Conservation (phyloP, 2,888 invertebrate genomes). For the Eumerus sabulonum region DNA sequence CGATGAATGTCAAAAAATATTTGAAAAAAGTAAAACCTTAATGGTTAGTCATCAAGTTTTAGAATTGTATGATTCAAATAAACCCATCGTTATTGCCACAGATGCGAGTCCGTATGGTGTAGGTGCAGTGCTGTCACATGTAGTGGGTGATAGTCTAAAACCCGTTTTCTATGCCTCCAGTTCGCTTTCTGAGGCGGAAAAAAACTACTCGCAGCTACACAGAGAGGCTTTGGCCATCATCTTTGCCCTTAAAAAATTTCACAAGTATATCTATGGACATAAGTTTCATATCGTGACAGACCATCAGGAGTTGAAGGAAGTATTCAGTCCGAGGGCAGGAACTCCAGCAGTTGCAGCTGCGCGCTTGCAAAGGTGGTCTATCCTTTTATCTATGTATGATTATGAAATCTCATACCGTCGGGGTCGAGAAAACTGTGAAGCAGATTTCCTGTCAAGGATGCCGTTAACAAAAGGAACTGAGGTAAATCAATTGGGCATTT, state of each 20-base stretch:
- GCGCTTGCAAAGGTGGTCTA: slow-evolving; percentile 46
- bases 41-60: too few relatives aligned
- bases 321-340: slow-evolving; percentile 59
- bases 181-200: slow-evolving; percentile 43
- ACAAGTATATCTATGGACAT: slow-evolving; percentile 75
- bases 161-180: slow-evolving; percentile 54
- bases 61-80: slow-evolving; percentile 19
- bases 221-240: slow-evolving; percentile 72
- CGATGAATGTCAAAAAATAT: slow-evolving; percentile 1
- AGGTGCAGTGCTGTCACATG: slow-evolving; percentile 48
- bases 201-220: slow-evolving; percentile 72
- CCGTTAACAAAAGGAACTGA: slow-evolving; percentile 32
- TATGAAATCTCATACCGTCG: slow-evolving; percentile 38
- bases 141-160: slow-evolving; percentile 31
- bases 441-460: slow-evolving; percentile 68
- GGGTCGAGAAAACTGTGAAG: slow-evolving; percentile 50
- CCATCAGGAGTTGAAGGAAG: slow-evolving; percentile 59
- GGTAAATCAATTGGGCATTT: slow-evolving; percentile 40
- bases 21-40: slow-evolving; percentile 19
- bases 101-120: slow-evolving; percentile 50
- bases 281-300: slow-evolving; percentile 69
- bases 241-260: slow-evolving; percentile 76
- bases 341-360: slow-evolving; percentile 42
- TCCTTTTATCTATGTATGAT: slow-evolving; percentile 44
- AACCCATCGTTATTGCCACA: slow-evolving; percentile 38